These are phyloP conservation scores for Synodontis membranacea DNA, from an alignment of 2,113 vertebrate species.

Conservation along the genomic window DNA sequence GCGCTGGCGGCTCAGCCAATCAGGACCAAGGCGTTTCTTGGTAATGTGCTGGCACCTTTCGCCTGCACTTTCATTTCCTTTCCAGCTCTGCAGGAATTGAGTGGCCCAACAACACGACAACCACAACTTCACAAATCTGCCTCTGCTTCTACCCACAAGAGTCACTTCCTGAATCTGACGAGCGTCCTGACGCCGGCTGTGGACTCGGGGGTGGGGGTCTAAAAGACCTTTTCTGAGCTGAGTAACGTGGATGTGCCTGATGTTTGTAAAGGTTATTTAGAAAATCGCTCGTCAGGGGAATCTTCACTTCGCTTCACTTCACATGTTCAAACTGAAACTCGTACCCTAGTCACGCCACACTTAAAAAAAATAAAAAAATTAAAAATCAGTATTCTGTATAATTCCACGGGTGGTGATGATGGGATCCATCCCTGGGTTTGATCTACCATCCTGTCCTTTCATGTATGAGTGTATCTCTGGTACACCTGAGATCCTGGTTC, in stretches of 20 bases:
- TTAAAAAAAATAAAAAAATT: neutral
- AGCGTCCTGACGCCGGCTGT: neutral
- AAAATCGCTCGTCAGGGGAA: too few relatives aligned
- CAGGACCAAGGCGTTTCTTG: neutral
- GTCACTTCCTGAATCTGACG: neutral
- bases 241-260: neutral
- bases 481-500: neutral
- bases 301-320: neutral
- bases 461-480: neutral
- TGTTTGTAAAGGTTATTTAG: neutral
- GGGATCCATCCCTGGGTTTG: neutral
- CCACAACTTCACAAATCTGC: neutral
- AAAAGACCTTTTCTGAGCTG: neutral
- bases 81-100: neutral
- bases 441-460: rapidly evolving
- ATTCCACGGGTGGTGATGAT: neutral
- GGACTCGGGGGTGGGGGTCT: neutral
- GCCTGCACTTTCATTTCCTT: conserved; percentile 6
- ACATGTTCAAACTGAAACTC: neutral
- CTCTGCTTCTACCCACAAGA: neutral
- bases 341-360: neutral
- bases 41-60: neutral
- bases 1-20: neutral
- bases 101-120: neutral
- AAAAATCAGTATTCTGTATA: neutral